Conservation (phyloP, 1,140 invertebrate genomes). For the Macrotrachela quadricornifera region DNA sequence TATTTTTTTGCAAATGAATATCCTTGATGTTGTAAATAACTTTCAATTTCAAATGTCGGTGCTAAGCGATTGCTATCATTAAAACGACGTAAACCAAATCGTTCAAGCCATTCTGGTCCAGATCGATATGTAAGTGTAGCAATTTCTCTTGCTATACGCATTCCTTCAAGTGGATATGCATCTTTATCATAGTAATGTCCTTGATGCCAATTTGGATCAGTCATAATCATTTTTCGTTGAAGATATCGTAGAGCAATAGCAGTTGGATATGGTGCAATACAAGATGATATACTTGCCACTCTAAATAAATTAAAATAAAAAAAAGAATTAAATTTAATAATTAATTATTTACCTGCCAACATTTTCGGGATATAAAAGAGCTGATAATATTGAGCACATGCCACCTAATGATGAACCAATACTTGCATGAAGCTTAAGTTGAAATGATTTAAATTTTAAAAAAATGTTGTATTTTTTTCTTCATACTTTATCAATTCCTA, state of each 20-base stretch:
- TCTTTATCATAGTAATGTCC: constrained; percentile 24
- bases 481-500: constrained; percentile 23
- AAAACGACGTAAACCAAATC: constrained; percentile 24
- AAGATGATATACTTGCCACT: constrained; percentile 24
- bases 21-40: constrained; percentile 29
- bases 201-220: constrained; percentile 28
- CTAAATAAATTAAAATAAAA: constrained; percentile 11
- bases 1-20: constrained; percentile 25
- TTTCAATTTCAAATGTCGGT: constrained; percentile 28
- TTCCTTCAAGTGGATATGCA: constrained; percentile 21
- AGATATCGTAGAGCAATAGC: constrained; percentile 29
- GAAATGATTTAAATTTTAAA: constrained; percentile 14
- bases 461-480: neutral
- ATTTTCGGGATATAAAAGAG: constrained; percentile 20
- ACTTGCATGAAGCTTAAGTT: neutral
- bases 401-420: constrained; percentile 16
- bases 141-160: constrained; percentile 29
- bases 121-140: constrained; percentile 29
- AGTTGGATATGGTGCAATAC: constrained; percentile 24
- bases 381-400: constrained; percentile 23
- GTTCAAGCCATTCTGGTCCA: constrained; percentile 27
- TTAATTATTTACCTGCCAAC: constrained; percentile 18
- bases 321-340: neutral
- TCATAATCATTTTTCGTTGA: constrained; percentile 28
- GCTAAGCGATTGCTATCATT: constrained; percentile 16